These are phyloP conservation scores for Platycercus adscitus DNA, from an alignment of 2,113 vertebrate genomes.

Conservation along the genomic window DNA sequence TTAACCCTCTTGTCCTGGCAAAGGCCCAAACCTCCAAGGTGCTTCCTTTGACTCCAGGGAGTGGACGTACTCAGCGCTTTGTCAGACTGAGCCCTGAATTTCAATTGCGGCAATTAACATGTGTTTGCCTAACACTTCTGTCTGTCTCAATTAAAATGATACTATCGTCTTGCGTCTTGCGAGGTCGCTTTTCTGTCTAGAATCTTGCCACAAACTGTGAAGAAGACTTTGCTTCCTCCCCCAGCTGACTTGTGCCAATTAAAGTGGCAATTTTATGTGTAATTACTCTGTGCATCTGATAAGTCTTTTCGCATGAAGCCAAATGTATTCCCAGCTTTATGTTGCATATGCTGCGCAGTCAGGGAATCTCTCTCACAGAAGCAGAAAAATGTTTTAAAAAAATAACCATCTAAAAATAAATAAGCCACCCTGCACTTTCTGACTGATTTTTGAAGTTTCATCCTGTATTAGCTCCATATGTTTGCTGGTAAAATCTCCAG, in stretches of 20 bases:
- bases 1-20: slow-evolving; percentile 32
- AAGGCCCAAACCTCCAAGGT: slow-evolving; percentile 47
- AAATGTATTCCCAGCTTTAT: background rate
- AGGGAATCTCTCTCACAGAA: background rate
- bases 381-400: background rate
- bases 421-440: background rate
- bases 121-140: slow-evolving; percentile 44
- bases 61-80: slow-evolving; percentile 7
- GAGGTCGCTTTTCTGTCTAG: slow-evolving; percentile 43
- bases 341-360: background rate
- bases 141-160: slow-evolving; percentile 66
- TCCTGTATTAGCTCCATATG: background rate
- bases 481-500: background rate
- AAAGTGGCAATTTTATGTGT: slow-evolving; percentile 29
- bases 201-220: background rate
- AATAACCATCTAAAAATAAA: background rate
- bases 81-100: slow-evolving; percentile 50
- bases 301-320: background rate
- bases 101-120: slow-evolving; percentile 31
- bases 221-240: background rate
- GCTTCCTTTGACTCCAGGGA: slow-evolving; percentile 55
- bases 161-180: slow-evolving; percentile 55
- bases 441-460: background rate
- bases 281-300: slow-evolving; percentile 48
- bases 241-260: slow-evolving; percentile 27